Base-by-base conservation (phyloP, 53 echinoderm and acorn worm species). In the Stichopus horrens region DNA sequence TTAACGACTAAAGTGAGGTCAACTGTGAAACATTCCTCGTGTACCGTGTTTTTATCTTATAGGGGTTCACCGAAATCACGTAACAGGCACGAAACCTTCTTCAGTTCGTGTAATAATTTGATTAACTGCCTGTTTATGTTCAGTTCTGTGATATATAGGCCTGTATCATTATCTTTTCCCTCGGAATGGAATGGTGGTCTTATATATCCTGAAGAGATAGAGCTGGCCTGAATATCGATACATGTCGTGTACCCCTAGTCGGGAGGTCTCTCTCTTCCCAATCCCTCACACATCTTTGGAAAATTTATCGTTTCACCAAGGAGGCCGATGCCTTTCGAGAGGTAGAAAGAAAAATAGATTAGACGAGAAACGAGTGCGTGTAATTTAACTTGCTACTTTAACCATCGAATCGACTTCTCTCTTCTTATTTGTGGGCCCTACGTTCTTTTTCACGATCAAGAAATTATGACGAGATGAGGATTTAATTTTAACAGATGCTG, bases 1-100 rank as follows among this genome's bases (percentile, higher is more conserved):
- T 37, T 37, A 37, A 1, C 37, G 37, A 37, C 37, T 37, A 37
- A 37, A 37, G 37, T 37, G 37, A 37, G 37, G 37, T 37, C 37
- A 37, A 37, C 37, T 37, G 37, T 37, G 37, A 37, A 37, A 37
- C 37, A 37, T 37, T 37, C 37, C 4, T 71, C 19, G 71, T 71
- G n/a, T 5, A 18, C 16, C 18, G n/a, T n/a, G 16, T 18, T 71
- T 4, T 13, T 71, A 37, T 71, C 7, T 71, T 13, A 18, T 71
- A 71, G 71, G 19, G 71, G 71, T 71, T 71, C 71, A 71, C 18
- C 18, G n/a, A 71, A 71, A 71, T 71, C 71, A 71, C 19, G 71
- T 71, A n/a, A 5, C n/a, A 71, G 71, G 18, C 71, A 71, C 71
- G 71, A 20, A 71, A 71, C 14, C 71, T 0, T 37, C 37, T 37